Percentiles rank a stretch among this genome's conserved stretches.
phyloP scores from a whole-genome alignment of 92 coral and sea anemone genomes.

The Phenganax marumi region DNA sequence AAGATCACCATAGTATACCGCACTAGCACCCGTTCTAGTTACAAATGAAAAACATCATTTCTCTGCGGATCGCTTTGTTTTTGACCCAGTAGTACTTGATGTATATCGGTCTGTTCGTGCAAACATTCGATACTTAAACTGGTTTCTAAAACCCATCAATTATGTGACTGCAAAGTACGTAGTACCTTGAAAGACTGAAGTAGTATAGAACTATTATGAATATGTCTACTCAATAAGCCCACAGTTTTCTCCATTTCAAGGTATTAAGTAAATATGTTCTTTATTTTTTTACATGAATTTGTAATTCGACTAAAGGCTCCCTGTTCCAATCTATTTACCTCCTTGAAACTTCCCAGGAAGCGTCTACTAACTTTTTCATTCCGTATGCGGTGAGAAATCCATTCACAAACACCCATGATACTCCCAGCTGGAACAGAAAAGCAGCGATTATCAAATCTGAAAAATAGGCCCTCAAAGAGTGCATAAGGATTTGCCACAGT shows the following conservation, averaged over 20 bases:
- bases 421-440: not conserved
- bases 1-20: slow-evolving; percentile 9
- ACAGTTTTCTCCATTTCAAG: not conserved
- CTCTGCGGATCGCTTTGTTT: not conserved
- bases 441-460: not conserved
- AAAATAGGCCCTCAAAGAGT: no score
- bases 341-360: not conserved
- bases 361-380: not conserved
- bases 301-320: not conserved
- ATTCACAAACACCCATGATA: not conserved
- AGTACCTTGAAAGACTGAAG: no score
- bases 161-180: no score
- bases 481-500: no score
- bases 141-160: no score
- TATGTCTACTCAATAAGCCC: no score
- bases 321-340: not conserved
- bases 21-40: not conserved
- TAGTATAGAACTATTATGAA: no score
- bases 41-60: not conserved
- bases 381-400: slow-evolving; percentile 16
- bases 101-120: not conserved
- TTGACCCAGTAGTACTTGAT: not conserved
- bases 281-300: not conserved
- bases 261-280: no score
- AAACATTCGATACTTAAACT: no score